Conservation (phyloP, 2,888 invertebrate genomes). For the Acholoe squamosa region DNA sequence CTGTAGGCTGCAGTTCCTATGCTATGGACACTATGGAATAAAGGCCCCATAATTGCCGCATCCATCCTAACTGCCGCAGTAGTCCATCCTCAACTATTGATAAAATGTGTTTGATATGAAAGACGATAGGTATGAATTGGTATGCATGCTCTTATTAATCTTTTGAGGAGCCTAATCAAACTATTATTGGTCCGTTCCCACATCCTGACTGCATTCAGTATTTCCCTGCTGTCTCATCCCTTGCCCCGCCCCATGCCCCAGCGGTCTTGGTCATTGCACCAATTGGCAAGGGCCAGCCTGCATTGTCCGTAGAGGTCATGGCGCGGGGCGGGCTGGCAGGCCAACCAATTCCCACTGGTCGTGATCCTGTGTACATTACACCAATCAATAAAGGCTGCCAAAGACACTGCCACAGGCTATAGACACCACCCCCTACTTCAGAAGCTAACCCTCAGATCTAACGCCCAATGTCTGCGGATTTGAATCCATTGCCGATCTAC, state of each 20-base stretch:
- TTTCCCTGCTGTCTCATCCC: too few species aligned
- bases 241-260: background rate
- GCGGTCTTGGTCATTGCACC: background rate
- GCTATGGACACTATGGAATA: background rate
- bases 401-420: background rate
- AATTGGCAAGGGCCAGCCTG: background rate
- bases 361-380: slow-evolving; percentile 41
- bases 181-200: too few species aligned
- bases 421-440: background rate
- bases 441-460: background rate
- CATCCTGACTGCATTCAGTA: too few species aligned
- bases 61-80: background rate
- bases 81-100: background rate
- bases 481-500: too few species aligned
- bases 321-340: background rate
- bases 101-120: too few species aligned
- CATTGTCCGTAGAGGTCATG: background rate
- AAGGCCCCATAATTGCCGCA: background rate
- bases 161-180: too few species aligned
- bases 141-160: too few species aligned
- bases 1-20: background rate
- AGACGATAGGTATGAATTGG: too few species aligned
- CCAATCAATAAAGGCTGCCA: background rate
- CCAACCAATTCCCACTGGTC: slow-evolving; percentile 41
- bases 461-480: too few species aligned